Percentiles rank a stretch among this genome's conserved stretches.
Conservation (phyloP, 2,113 vertebrate species). For the Casuarius casuarius region DNA sequence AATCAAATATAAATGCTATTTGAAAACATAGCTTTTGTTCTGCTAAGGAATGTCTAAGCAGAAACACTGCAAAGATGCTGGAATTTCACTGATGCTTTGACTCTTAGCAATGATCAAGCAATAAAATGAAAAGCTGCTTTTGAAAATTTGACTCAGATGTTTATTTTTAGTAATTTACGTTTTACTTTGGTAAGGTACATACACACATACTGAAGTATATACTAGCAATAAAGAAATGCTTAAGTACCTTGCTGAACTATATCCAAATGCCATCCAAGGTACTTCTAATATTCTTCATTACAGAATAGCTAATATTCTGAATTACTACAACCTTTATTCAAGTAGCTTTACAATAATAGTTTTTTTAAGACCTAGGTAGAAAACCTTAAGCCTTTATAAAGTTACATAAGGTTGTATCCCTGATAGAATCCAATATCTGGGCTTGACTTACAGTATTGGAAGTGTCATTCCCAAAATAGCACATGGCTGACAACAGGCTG, state of each 20-base stretch:
- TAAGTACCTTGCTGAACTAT: background rate
- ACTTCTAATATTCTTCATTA: background rate
- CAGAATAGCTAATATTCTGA: background rate
- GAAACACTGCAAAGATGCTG: background rate
- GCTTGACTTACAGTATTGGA: background rate
- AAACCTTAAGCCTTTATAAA: background rate
- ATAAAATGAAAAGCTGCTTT: background rate
- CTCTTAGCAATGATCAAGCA: background rate
- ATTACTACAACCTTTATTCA: background rate
- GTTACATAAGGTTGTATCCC: background rate
- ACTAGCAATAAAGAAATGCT: background rate
- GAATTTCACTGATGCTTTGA: background rate
- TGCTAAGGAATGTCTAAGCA: background rate
- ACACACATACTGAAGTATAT: background rate
- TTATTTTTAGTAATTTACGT: background rate
- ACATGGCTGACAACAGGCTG: background rate
- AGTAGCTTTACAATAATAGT: background rate
- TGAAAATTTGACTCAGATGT: background rate
- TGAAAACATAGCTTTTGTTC: background rate
- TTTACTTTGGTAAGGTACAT: background rate
- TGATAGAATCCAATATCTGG: background rate
- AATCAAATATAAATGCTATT: background rate
- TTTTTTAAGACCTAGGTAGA: background rate
- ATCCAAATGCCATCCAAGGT: background rate
- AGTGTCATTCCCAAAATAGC: conserved; percentile 35